phyloP scores from a whole-genome alignment of 2,113 vertebrate genomes.

The Balaenoptera acutorostrata region DNA sequence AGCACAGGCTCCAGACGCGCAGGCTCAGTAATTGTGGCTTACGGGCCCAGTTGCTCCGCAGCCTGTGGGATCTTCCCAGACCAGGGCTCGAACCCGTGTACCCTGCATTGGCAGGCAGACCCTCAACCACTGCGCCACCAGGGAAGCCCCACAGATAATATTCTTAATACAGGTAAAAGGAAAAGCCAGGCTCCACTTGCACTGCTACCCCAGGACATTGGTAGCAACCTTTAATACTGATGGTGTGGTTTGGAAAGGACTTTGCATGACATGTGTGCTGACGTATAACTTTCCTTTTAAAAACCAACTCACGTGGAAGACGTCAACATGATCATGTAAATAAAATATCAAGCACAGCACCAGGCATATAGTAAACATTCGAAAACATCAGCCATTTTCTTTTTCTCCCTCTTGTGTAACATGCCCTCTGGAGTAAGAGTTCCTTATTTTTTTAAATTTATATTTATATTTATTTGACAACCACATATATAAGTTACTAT shows the following conservation, averaged over 20 bases:
- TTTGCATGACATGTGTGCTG: background rate
- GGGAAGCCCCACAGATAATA: background rate
- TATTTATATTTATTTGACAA: background rate
- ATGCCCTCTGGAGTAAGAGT: background rate
- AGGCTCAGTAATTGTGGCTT: too few relatives aligned
- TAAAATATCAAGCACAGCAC: background rate
- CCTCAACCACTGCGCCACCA: too few relatives aligned
- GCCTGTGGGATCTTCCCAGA: too few relatives aligned
- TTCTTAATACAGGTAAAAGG: background rate
- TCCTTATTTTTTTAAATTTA: background rate
- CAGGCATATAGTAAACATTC: background rate
- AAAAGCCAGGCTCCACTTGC: background rate
- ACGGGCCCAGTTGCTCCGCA: too few relatives aligned
- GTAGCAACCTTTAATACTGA: background rate
- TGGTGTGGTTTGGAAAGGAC: background rate
- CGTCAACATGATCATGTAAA: background rate
- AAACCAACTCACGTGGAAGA: background rate
- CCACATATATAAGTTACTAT: background rate
- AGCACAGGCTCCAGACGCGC: too few relatives aligned
- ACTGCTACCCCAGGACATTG: background rate
- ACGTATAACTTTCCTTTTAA: background rate
- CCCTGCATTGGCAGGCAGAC: too few relatives aligned
- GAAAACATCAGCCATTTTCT: background rate
- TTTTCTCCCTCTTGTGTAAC: background rate
- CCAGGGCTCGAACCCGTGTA: too few relatives aligned